A percentile compares a stretch with the other conserved stretches of the same genome.
phyloP scores from a whole-genome alignment of 2,113 vertebrate genomes.

The Pelecanoides urinatrix region DNA sequence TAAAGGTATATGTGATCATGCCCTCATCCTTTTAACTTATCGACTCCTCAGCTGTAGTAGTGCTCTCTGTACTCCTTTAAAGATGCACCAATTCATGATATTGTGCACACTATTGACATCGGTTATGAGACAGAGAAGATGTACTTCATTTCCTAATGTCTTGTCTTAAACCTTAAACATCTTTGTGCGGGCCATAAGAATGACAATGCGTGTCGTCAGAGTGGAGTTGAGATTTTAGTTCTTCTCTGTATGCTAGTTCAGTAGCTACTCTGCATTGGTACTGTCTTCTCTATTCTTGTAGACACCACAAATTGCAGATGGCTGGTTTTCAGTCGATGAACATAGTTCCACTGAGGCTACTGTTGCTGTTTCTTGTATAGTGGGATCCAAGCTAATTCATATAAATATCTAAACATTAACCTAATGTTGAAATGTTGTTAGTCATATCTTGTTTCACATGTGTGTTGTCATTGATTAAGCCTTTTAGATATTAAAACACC shows the following conservation, averaged over 20 bases:
- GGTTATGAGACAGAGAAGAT: neutral
- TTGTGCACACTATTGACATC: neutral
- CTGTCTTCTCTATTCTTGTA: neutral
- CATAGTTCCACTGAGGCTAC: neutral
- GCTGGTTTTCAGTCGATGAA: accelerated
- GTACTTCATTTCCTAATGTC: neutral
- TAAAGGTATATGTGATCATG: neutral
- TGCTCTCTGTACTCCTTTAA: neutral
- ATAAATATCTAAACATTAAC: neutral
- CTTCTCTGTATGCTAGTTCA: neutral
- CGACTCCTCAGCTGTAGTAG: neutral
- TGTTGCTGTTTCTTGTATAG: neutral
- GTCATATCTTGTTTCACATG: neutral
- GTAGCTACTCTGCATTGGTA: neutral
- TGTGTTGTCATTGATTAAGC: neutral
- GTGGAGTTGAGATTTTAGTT: neutral
- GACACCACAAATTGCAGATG: neutral
- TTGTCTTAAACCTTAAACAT: neutral
- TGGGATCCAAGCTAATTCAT: accelerated
- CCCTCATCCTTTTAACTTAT: neutral
- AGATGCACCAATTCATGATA: neutral
- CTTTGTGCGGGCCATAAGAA: neutral
- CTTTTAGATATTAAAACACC: neutral
- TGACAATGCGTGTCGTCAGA: neutral
- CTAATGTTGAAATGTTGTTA: neutral